Evolutionary conservation across 2,888 invertebrate species (phyloP), one percentile per base, ranked within the genome.

Genomic region (Rhamphomyia laevipes): DNA sequence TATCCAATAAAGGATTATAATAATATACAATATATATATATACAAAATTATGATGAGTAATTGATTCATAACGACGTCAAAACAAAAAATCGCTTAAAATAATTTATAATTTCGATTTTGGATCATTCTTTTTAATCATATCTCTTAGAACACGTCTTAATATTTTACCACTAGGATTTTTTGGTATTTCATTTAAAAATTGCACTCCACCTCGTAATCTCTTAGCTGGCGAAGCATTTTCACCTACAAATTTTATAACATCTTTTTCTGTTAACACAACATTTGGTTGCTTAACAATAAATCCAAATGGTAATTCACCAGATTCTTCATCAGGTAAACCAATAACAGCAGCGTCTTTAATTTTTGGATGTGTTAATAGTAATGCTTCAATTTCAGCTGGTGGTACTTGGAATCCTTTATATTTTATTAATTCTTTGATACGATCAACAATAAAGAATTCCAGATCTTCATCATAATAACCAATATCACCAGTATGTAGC

Each of bases 361-460:
- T 78, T 47, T 76, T 77, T 1, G 77, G 73, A 71, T 86, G 80
- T 35, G 78, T 78, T 46, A 89, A 70, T 37, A 93, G 66, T 45
- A 92, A 61, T 15, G 81, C 82, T 68, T 94, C 93, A 37, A 94
- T 68, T 71, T 93, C 92, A 1, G 91, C 90, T 3, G 92, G 92
- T 1, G 91, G 84, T 57, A 87, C 86, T 77, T 87, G 83, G 61
- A 81, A 85, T 40, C 84, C 90, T 66, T 92, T 91, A 62, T 88
- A 90, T 67, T 93, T 93, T 60, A 93, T 92, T 23, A 93, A 77
- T 63, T 92, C 91, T 65, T 93, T 93, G 16, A 90, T 71, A 52
- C 93, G 73, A 65, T 91, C 93, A 2, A 90, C 84, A 54, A 92
- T 80, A 61, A 77, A 90, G 67, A 89, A 84, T 65, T 76, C 81